A percentile compares a stretch with the other conserved stretches of the same genome.
Evolutionary conservation across 2,888 invertebrate species (phyloP).

Genomic region (Prenolepis imparis): DNA sequence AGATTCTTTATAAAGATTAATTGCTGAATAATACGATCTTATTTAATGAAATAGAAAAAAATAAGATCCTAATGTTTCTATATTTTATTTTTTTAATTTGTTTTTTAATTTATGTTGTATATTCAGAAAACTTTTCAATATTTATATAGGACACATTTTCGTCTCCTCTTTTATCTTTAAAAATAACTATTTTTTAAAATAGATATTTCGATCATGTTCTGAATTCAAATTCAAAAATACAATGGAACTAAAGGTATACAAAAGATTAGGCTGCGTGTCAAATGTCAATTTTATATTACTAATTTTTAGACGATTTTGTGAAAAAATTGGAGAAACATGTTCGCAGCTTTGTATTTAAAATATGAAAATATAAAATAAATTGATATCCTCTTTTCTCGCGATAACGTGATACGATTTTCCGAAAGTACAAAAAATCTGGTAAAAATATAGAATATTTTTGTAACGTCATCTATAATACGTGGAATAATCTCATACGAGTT

Average conservation of each 20-base stretch:
- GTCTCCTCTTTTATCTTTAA: background rate
- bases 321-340: background rate
- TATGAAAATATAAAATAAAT: background rate
- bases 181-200: background rate
- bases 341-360: background rate
- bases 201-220: background rate
- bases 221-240: background rate
- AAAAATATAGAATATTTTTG: background rate
- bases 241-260: background rate
- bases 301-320: background rate
- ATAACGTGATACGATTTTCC: background rate
- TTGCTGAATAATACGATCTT: background rate
- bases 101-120: background rate
- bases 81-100: background rate
- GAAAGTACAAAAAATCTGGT: background rate
- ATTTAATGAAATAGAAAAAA: constrained; percentile 21
- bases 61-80: background rate
- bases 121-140: background rate
- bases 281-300: background rate
- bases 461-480: background rate
- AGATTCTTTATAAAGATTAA: background rate
- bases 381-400: background rate
- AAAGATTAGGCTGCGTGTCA: background rate
- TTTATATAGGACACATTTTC: background rate
- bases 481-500: background rate